phyloP scores from a whole-genome alignment of 2,113 vertebrate species.

The Casuarius casuarius region DNA sequence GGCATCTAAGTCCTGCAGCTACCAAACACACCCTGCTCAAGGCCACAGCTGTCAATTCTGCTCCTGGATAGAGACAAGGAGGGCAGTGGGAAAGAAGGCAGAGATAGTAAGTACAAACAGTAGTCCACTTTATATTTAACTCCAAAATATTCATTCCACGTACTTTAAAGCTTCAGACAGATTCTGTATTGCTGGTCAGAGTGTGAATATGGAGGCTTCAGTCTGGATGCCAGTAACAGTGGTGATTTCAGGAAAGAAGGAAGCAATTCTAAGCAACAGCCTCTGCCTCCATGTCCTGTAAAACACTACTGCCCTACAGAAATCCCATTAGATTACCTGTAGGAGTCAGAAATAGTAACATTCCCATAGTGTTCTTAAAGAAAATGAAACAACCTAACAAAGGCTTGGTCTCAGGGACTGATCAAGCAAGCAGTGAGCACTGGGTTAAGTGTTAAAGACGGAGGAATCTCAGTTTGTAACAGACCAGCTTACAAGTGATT shows the following conservation, averaged over 20 bases:
- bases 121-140: neutral
- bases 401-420: neutral
- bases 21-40: slow-evolving; percentile 68
- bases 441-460: neutral
- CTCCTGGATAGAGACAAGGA: slow-evolving; percentile 34
- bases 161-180: neutral
- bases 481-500: neutral
- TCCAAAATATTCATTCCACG: neutral
- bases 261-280: neutral
- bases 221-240: neutral
- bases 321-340: neutral
- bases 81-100: neutral
- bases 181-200: neutral
- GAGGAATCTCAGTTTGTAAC: neutral
- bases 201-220: neutral
- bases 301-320: neutral
- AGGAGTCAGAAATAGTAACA: neutral
- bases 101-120: neutral
- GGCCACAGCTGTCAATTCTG: slow-evolving; percentile 73
- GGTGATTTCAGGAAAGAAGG: neutral
- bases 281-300: neutral
- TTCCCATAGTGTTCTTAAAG: neutral
- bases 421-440: neutral
- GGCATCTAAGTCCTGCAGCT: slow-evolving; percentile 70
- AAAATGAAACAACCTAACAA: neutral